Conservation (phyloP, 2,797 vertebrate species). For the Orientallactaga sibirica region DNA sequence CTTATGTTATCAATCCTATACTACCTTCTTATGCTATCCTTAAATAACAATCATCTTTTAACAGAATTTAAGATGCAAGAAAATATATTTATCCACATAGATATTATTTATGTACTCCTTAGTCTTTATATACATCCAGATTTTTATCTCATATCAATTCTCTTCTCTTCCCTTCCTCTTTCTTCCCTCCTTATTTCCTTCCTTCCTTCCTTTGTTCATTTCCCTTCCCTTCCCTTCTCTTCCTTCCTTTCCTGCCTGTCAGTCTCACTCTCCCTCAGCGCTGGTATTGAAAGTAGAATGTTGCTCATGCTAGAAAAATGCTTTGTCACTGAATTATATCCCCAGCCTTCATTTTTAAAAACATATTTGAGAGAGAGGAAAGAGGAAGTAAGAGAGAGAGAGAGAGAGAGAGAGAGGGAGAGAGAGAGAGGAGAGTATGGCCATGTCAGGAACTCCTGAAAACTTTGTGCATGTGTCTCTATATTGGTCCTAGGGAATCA, state of each 20-base stretch:
- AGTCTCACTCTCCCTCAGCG: not conserved
- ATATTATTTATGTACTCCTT: not conserved
- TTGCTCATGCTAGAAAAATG: not conserved
- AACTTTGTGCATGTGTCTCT: no score
- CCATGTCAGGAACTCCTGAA: no score
- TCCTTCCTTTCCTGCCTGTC: not conserved
- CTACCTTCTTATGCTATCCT: not conserved
- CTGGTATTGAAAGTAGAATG: not conserved
- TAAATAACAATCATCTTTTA: not conserved
- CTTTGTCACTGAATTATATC: not conserved
- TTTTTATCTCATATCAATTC: not conserved
- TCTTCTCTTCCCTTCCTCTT: not conserved
- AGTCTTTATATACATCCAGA: not conserved
- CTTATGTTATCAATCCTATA: not conserved
- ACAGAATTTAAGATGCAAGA: not conserved
- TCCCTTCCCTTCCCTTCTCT: not conserved
- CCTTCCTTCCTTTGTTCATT: no score
- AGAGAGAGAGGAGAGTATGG: no score
- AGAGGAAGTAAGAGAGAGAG: no score
- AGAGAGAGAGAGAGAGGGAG: no score
- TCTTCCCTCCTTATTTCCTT: not conserved
- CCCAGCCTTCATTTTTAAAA: not conserved
- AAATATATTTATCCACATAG: not conserved
- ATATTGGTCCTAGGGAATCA: no score
- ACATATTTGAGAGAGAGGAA: no score